Evolutionary conservation across 1,140 invertebrate genomes (phyloP).

Genomic region (Aleiodes sp.): DNA sequence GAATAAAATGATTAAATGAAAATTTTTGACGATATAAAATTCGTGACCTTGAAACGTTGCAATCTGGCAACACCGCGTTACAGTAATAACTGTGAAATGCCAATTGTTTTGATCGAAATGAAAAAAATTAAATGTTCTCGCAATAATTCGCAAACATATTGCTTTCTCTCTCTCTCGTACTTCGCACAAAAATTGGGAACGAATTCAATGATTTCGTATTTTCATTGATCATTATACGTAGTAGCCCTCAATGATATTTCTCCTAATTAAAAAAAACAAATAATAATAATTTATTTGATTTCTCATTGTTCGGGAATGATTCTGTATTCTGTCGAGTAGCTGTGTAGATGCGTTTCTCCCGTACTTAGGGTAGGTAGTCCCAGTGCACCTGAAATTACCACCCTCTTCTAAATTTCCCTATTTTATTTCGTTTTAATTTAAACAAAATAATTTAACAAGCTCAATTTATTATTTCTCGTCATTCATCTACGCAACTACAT

Average conservation of each 20-base stretch:
- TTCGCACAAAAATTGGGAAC: no score
- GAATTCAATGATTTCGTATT: no score
- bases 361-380: slow-evolving; percentile 55
- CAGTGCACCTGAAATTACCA: slow-evolving; percentile 61
- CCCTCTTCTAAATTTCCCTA: slow-evolving; percentile 48
- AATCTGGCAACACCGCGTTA: background rate
- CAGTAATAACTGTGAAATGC: no score
- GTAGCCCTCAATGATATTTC: no score
- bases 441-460: no score
- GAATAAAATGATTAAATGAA: slow-evolving; percentile 13
- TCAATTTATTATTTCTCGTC: no score
- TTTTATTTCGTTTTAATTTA: no score
- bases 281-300: slow-evolving; percentile 18
- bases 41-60: background rate
- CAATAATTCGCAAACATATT: no score
- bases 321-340: slow-evolving; percentile 59
- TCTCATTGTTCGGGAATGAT: slow-evolving; percentile 61
- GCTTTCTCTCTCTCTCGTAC: no score
- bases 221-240: no score
- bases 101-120: background rate
- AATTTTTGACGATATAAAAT: background rate
- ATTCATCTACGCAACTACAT: no score
- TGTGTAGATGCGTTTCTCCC: slow-evolving; percentile 54
- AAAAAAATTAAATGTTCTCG: background rate
- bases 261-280: background rate